Percentiles rank a stretch among this genome's conserved stretches.
phyloP scores from a whole-genome alignment of 1,140 invertebrate genomes.

The Delia radicum region DNA sequence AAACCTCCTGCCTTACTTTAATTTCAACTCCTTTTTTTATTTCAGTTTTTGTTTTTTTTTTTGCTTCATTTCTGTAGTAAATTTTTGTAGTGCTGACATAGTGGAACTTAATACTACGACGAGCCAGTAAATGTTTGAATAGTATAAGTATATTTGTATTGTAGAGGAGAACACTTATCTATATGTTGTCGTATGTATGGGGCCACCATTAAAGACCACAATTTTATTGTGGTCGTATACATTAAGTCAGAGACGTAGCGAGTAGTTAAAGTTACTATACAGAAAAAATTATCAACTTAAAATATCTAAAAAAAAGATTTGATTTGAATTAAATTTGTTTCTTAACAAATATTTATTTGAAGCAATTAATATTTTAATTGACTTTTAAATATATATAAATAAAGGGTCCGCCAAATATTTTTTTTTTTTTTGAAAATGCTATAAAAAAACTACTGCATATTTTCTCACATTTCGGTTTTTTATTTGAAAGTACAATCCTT shows the following conservation, averaged over 20 bases:
- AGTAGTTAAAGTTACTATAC: no score
- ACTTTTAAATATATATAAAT: no score
- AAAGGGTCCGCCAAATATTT: no score
- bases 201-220: background rate
- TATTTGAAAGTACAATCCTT: no score
- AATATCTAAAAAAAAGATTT: no score
- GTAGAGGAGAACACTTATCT: background rate
- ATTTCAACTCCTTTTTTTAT: conserved; percentile 26
- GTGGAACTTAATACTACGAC: conserved; percentile 19
- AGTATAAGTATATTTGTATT: background rate
- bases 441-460: no score
- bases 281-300: no score
- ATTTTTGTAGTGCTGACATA: conserved; percentile 19
- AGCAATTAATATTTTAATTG: no score
- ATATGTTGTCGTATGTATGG: background rate
- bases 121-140: background rate
- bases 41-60: background rate
- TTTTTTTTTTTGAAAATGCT: no score
- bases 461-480: no score
- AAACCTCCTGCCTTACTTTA: conserved; percentile 31
- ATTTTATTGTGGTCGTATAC: background rate
- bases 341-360: no score
- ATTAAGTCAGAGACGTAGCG: background rate
- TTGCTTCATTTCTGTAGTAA: background rate
- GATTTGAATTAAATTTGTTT: no score